Base-by-base conservation (phyloP, 2,113 vertebrate genomes). In the Atherinomorus stipes region DNA sequence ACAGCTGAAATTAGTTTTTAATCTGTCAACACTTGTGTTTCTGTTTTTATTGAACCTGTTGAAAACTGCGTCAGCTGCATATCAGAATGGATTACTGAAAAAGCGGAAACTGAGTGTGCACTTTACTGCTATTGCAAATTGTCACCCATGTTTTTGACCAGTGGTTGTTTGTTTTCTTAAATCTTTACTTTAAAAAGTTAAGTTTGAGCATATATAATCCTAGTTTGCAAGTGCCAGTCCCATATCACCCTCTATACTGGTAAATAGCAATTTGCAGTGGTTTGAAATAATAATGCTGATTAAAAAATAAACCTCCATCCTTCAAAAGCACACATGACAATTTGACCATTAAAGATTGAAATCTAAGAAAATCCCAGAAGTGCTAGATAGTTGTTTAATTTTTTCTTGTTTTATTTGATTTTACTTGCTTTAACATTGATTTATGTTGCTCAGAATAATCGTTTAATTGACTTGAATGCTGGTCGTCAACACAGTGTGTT, bases 341-440 rank as follows among this genome's bases (percentile, higher is more conserved):
- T 40, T 40, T 11, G 7, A 37, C 11, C 1, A 42, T 13, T 47
- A 25, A 45, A 42, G 23, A 34, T 45, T 52, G 11, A 58, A 31
- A 38, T 4, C 21, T 11, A 11, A 11, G 34, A 28, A 71, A 65
- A 21, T 13, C 64, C 45, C 40, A 72, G 49, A 68, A 49, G 67
- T 57, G 21, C 70, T 64, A 59, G 23, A 58, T 10, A 31, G 13
- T 49, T 47, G 59, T 76, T 62, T 19, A 28, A 19, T 3, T 42
- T 42, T 61, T 7, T 23, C 59, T 64, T 19, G 42, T 59, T 66
- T 49, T 40, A 18, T 50, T 10, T 11, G 15, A 11, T 62, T 53
- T 80, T 44, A 64, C 67, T 82, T 83, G 49, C 50, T 81, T 85
- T 62, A 19, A 72, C 26, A 13, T 28, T 59, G 37, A 47, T 61